Conservation (phyloP, 2,113 vertebrate species). For the Coregonus clupeaformis region DNA sequence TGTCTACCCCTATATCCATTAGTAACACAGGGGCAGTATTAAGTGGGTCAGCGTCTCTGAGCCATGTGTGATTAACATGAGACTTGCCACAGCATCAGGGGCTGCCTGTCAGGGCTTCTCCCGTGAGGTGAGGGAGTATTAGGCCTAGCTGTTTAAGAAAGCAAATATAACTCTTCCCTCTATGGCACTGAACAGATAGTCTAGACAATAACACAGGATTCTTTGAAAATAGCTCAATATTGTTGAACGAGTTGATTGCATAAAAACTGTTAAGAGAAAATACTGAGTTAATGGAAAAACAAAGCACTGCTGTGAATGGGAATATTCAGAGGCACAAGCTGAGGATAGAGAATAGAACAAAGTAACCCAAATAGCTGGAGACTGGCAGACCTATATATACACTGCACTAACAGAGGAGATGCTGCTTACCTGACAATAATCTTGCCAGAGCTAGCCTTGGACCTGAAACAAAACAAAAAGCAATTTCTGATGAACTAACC, state of each 20-base stretch:
- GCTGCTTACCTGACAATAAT: constrained; percentile 79
- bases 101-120: neutral
- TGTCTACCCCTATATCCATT: neutral
- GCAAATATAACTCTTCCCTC: neutral
- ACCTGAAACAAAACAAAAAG: constrained; percentile 72
- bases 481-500: constrained; percentile 49
- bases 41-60: constrained; percentile 26
- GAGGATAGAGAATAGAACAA: neutral
- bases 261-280: no score
- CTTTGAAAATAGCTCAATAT: neutral
- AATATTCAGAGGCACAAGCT: neutral
- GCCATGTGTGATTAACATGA: constrained; percentile 16
- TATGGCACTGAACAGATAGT: neutral
- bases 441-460: constrained; percentile 72
- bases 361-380: neutral
- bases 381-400: neutral
- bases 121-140: no score
- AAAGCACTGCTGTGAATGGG: neutral
- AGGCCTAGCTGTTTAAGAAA: neutral
- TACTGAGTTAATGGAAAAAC: no score
- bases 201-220: neutral
- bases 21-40: constrained; percentile 1
- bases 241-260: neutral
- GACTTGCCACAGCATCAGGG: neutral
- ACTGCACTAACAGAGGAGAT: neutral